Evolutionary conservation across 1,140 invertebrate genomes (phyloP), one percentile per base, ranked within the genome.

Genomic region (Delia radicum): DNA sequence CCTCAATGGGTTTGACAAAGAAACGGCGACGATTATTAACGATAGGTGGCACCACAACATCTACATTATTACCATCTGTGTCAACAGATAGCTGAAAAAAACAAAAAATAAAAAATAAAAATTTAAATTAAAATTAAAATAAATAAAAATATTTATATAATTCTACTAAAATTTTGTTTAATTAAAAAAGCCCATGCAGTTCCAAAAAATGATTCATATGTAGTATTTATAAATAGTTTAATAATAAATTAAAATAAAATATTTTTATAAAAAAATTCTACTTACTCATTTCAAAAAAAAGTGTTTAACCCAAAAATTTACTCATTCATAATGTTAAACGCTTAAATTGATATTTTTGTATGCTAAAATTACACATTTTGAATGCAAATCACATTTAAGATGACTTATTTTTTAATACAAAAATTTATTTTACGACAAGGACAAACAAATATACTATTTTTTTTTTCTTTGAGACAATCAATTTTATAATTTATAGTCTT

Each of bases 1-100:
- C 80, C 67, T 80, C 71, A 13, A 85, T 80, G 21, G 84, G 82
- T 79, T 85, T 81, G 6, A 85, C 79, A 69, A 85, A 84, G 46
- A 85, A 85, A 73, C 83, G 83, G 71, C 81, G 77, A 63, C 84
- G 84, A 75, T 85, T 81, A 63, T 77, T 65, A 4, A 80, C 61
- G 12, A 76, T 67, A 10, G 75, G 33, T 24, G 28, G 42, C n/a
- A 71, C 55, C 26, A 1, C 61, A 21, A 71, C 37, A 61, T 71
- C 69, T 37, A 15, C 46, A 62, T 6, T 37, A 33, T 69, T 72
- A 24, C 27, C 3, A 24, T 55, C 69, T 21, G 27, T 46, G 46
- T 61, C 21, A 31, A 24, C 29, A 62, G 18, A 33, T 24, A 31
- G 37, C 74, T 75, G 42, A 28, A 33, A 55, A 33, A 37, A 26